Base-by-base conservation (phyloP, 2,888 invertebrate genomes). In the Caprella mutica region DNA sequence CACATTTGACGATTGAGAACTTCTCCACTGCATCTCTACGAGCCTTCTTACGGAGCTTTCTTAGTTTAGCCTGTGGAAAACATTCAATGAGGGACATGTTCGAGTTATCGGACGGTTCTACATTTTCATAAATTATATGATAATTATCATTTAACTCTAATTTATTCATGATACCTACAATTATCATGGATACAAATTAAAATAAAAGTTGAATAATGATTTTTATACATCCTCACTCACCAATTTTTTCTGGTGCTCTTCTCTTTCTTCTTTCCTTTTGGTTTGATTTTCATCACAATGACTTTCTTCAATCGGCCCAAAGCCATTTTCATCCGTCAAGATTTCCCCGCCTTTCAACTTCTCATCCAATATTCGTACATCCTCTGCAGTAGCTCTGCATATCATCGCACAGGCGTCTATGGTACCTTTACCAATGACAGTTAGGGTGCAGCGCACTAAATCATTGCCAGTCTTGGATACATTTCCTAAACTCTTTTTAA, bases 321-420 rank as follows among this genome's bases (percentile, higher is more conserved):
- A 30, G 8, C 27, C 27, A 19, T 17, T 21, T n/a, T 33, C 35
- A 30, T 24, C 35, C 6, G 46, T 23, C 26, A 35, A 29, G 8
- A 17, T 21, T 21, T 29, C 46, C n/a, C n/a, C 35, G 26, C 21
- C 35, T 8, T 33, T 23, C 26, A 35, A 29, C 6, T 12, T 21
- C n/a, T 29, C 46, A 19, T 30, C 9, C 48, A 48, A 23, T 3
- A 19, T 27, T 23, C 21, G 29, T n/a, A 53, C n/a, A 33, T 62
- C 62, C 24, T 55, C 39, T 0, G 52, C 24, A 14, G 24, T 26
- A 5, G 64, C 60, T 8, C 59, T 26, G 26, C 58, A 64, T n/a
- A 64, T 54, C 53, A 60, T 52, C n/a, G 64, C 60, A 55, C 35
- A 53, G 3, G 60, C 54, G 33, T 60, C 64, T 21, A 64, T 6